Percentiles rank a stretch among this genome's conserved stretches.
Conservation (phyloP, 2,888 invertebrate species). For the Cryptus armator region DNA sequence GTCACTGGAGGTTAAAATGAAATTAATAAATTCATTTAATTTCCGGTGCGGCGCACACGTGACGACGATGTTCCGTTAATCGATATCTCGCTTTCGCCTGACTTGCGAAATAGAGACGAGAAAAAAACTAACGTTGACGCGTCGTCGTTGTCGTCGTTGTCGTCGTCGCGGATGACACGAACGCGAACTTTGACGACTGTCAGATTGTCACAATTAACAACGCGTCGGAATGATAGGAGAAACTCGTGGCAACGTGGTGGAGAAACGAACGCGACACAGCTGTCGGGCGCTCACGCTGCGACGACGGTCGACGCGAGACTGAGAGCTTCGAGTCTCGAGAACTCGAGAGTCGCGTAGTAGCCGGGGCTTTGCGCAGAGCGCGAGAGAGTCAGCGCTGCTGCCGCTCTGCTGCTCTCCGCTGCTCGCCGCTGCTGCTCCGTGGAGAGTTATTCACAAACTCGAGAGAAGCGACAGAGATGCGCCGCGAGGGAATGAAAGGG, state of each 20-base stretch:
- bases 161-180: neutral
- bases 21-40: neutral
- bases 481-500: constrained; percentile 43
- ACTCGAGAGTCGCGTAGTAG: constrained; percentile 47
- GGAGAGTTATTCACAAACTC: neutral
- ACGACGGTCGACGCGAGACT: constrained; percentile 77
- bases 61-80: neutral
- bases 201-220: constrained; percentile 21
- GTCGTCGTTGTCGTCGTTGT: no score
- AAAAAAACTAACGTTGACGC: no score
- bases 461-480: constrained; percentile 21
- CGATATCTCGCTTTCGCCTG: no score
- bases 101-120: no score
- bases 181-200: neutral
- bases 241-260: constrained; percentile 72
- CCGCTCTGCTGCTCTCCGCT: neutral
- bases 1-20: neutral
- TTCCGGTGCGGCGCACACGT: neutral
- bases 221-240: constrained; percentile 68
- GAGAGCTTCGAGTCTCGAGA: constrained; percentile 62
- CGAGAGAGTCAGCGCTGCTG: constrained; percentile 22
- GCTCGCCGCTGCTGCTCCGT: neutral
- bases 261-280: constrained; percentile 15
- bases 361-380: constrained; percentile 60
- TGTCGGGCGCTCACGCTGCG: constrained; percentile 70